phyloP scores from a whole-genome alignment of 2,797 vertebrate species.

The Artibeus jamaicensis region DNA sequence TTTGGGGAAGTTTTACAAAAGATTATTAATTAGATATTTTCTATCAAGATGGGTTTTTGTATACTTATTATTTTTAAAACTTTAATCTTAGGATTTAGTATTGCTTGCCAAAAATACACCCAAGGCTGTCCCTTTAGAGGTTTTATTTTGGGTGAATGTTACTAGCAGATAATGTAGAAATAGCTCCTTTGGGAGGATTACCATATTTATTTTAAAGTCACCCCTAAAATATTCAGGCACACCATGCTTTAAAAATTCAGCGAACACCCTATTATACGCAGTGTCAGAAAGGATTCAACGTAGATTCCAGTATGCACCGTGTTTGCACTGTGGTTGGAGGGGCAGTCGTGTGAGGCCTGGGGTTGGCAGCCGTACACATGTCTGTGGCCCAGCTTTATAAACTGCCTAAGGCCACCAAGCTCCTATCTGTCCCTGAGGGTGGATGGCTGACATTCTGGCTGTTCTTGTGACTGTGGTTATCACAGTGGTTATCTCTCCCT shows the following conservation, averaged over 20 bases:
- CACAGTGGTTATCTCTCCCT: neutral
- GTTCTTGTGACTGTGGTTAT: neutral
- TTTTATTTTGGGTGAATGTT: slow-evolving; percentile 22
- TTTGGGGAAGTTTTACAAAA: slow-evolving; percentile 15
- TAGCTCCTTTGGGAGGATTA: slow-evolving; percentile 52
- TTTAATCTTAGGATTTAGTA: slow-evolving; percentile 14
- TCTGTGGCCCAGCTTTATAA: neutral
- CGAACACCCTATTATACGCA: neutral
- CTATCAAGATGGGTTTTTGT: neutral
- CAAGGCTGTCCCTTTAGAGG: neutral
- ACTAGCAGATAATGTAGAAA: neutral
- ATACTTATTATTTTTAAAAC: slow-evolving; percentile 7
- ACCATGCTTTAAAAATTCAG: slow-evolving; percentile 39
- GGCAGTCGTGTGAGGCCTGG: neutral
- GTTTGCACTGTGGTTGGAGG: neutral
- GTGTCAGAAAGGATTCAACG: neutral
- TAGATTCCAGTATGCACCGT: rapidly evolving
- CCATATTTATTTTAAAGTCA: slow-evolving; percentile 36
- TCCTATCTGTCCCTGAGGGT: neutral
- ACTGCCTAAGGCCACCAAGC: too few relatives aligned
- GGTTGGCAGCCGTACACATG: neutral
- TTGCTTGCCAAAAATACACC: slow-evolving; percentile 33
- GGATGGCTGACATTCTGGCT: neutral
- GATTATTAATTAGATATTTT: slow-evolving; percentile 18
- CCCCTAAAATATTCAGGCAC: slow-evolving; percentile 28